Base-by-base conservation (phyloP, 2,113 vertebrate genomes). In the Apaloderma vittatum region DNA sequence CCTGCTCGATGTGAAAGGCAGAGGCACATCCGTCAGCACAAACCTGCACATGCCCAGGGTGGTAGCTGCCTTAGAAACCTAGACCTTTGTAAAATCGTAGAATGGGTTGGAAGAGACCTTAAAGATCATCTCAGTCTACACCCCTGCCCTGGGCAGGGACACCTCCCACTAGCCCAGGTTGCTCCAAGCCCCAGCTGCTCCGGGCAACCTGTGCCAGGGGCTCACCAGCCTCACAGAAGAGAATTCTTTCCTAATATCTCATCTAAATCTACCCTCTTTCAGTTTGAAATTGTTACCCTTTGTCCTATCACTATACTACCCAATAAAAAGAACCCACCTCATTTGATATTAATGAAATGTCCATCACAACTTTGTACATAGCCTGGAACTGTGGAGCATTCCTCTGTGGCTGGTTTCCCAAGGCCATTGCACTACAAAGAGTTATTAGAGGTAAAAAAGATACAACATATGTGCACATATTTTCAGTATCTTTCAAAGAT, bases 11-110 rank as follows among this genome's bases (percentile, higher is more conserved):
- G 32, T 7, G 45, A 27, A 49, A 45, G 62, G 22, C 36, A 52
- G 21, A 10, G 40, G 7, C 20, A 21, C 2, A 3, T 7, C 3
- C 0, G 4, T n/a, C 36, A 36, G 40, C 19, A 17, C 21, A 43
- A 71, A 59, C 6, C 7, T 46, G 9, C 21, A 7, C 5, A 2
- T 2, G 43, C 11, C 3, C 7, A 6, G 15, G 16, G 51, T 8
- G 10, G 55, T 10, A 8, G 10, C 58, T 5, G 52, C 59, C 71
- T 32, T 29, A 37, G 36, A 30, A 54, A 40, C n/a, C 26, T 5
- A 3, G 21, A 7, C 36, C 46, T 20, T 5, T 2, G 63, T 22
- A 18, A 18, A 55, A 54, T 54, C 52, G 8, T 14, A 26, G 51
- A 26, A 26, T 52, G 51, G 51, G 20, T 26, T 11, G 52, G 26